Evolutionary conservation across 2,113 vertebrate genomes (phyloP).

Genomic region (Asarcornis scutulata): DNA sequence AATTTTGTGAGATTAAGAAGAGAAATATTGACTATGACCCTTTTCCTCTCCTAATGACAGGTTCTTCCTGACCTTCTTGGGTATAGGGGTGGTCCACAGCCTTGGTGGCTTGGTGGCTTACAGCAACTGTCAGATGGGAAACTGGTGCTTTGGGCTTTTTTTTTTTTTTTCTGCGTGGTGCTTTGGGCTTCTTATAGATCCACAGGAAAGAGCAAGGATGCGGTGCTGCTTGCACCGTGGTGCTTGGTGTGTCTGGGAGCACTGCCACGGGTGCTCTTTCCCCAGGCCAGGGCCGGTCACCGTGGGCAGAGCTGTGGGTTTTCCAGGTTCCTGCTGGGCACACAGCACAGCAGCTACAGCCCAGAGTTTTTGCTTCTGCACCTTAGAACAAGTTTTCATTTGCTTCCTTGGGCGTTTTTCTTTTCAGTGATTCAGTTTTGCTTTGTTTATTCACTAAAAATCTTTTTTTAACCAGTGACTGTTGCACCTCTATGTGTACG

Average conservation of each 20-base stretch:
- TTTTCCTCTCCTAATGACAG: not conserved
- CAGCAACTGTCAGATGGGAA: not conserved
- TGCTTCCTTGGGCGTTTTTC: not conserved
- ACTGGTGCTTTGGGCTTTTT: no score
- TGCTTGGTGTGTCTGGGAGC: no score
- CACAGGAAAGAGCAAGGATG: no score
- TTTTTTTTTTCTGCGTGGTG: no score
- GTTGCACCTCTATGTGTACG: not conserved
- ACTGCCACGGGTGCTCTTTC: no score
- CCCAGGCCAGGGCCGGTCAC: not conserved
- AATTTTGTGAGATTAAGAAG: not conserved
- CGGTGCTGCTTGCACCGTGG: no score
- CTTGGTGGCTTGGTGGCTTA: not conserved
- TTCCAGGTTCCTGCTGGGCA: not conserved
- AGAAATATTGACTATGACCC: not conserved
- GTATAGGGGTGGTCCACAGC: not conserved
- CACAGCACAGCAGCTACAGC: fast-evolving
- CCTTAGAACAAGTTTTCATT: not conserved
- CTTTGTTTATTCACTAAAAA: not conserved
- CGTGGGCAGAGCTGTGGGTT: not conserved
- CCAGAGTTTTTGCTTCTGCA: not conserved
- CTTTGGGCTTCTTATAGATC: no score
- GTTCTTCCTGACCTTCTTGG: no score
- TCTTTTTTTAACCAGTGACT: not conserved
- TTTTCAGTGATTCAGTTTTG: not conserved